Evolutionary conservation across 2,113 vertebrate genomes (phyloP).

Genomic region (Antennarius striatus): DNA sequence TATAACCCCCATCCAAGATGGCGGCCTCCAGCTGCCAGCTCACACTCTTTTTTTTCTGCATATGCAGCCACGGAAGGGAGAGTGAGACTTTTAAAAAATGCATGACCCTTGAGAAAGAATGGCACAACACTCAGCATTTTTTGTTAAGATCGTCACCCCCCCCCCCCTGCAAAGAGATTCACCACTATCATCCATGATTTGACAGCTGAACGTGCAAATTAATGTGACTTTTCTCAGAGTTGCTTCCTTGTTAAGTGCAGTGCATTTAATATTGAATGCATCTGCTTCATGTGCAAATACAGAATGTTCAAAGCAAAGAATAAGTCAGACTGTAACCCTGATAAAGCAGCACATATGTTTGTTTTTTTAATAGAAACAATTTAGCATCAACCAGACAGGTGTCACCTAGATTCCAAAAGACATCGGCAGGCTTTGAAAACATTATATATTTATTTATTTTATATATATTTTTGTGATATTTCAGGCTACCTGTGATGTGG

Average conservation of each 20-base stretch:
- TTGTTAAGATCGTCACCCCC: slow-evolving; percentile 3
- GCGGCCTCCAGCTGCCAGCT: slow-evolving; percentile 50
- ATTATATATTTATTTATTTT: no score
- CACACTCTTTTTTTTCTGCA: not conserved
- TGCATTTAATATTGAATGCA: no score
- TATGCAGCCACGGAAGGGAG: slow-evolving; percentile 13
- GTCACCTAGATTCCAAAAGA: slow-evolving; percentile 36
- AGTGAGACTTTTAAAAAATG: slow-evolving; percentile 54
- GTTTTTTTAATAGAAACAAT: slow-evolving; percentile 31
- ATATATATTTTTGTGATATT: no score
- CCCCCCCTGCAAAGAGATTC: slow-evolving; percentile 26
- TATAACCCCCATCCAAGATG: slow-evolving; percentile 68
- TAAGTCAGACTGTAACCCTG: no score
- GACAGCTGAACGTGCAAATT: slow-evolving; percentile 39
- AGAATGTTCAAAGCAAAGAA: no score
- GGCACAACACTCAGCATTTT: slow-evolving; percentile 46
- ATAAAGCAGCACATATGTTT: slow-evolving; percentile 24
- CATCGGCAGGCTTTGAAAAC: not conserved
- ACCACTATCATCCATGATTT: slow-evolving; percentile 9
- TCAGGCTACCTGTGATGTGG: no score
- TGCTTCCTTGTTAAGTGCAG: not conserved
- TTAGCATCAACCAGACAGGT: slow-evolving; percentile 34
- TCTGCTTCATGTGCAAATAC: no score
- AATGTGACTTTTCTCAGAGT: slow-evolving; percentile 34
- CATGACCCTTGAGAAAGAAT: slow-evolving; percentile 59